phyloP scores from a whole-genome alignment of 2,113 vertebrate genomes.

The Etia nguti region DNA sequence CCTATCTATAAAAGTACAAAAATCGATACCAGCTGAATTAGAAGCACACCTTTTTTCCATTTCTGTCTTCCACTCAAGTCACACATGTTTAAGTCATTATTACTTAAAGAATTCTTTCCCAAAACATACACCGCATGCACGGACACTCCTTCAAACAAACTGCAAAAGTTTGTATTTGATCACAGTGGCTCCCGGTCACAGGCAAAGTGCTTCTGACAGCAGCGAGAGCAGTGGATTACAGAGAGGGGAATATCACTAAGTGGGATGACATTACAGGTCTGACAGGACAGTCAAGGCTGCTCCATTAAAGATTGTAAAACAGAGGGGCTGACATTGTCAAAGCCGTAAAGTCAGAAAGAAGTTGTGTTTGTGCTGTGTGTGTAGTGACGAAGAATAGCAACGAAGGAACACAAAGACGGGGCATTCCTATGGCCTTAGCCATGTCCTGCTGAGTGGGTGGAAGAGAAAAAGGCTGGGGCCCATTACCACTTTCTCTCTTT shows the following conservation, averaged over 20 bases:
- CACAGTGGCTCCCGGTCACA: constrained; percentile 17
- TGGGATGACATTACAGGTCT: constrained; percentile 23
- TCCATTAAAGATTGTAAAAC: not conserved
- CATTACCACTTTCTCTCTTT: not conserved
- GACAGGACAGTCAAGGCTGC: constrained; percentile 19
- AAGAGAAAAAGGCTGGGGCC: constrained; percentile 43
- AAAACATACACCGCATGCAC: constrained; percentile 9
- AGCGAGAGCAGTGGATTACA: not conserved
- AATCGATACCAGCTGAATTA: constrained; percentile 58
- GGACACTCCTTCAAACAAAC: constrained; percentile 48
- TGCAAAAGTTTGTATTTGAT: constrained; percentile 25
- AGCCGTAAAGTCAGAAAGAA: not conserved
- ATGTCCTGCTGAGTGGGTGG: constrained; percentile 60
- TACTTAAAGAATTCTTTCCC: not conserved
- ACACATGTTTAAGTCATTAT: constrained; percentile 48
- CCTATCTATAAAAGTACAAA: not conserved
- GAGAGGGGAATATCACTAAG: not conserved
- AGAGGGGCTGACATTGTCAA: not conserved
- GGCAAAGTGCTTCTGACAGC: constrained; percentile 53
- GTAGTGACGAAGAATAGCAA: constrained; percentile 45
- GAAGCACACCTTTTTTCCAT: constrained; percentile 17
- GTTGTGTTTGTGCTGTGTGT: constrained; percentile 23
- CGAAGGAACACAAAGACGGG: constrained; percentile 53
- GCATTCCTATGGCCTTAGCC: constrained; percentile 57
- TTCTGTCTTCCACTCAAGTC: not conserved